Evolutionary conservation across 1,140 invertebrate species (phyloP).

Genomic region (Drosophila chauvacae): DNA sequence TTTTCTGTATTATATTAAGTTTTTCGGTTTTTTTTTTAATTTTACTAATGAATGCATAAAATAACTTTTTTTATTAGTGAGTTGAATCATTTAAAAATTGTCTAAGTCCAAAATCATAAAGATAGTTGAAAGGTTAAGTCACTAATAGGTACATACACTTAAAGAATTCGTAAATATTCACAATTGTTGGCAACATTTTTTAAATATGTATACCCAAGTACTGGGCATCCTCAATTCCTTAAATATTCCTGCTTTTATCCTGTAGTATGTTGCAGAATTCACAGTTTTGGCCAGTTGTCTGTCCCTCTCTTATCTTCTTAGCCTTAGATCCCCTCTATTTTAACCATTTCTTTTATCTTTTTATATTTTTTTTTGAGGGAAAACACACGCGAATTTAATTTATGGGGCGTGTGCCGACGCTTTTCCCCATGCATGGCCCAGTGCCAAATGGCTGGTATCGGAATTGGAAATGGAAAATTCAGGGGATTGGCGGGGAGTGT

Average conservation of each 20-base stretch:
- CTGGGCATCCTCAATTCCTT: background rate
- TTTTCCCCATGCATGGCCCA: constrained; percentile 65
- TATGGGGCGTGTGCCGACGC: constrained; percentile 68
- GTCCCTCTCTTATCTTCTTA: constrained; percentile 2
- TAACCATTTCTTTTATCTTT: background rate
- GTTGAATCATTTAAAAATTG: background rate
- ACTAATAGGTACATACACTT: too few relatives aligned
- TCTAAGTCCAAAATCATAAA: background rate
- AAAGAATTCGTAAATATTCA: too few relatives aligned
- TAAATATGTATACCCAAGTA: background rate
- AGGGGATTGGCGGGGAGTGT: background rate
- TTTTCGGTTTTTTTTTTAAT: too few relatives aligned
- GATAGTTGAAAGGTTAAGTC: background rate
- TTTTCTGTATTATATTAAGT: too few relatives aligned
- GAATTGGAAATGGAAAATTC: constrained; percentile 20
- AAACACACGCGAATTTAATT: constrained; percentile 76
- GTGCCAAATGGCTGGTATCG: constrained; percentile 61
- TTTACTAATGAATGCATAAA: too few relatives aligned
- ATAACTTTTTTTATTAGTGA: too few relatives aligned
- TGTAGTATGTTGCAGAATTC: constrained; percentile 52
- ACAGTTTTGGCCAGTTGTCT: constrained; percentile 55
- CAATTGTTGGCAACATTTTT: too few relatives aligned
- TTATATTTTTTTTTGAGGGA: constrained; percentile 19
- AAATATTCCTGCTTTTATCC: background rate
- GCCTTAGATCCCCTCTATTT: constrained; percentile 9